Conservation (phyloP, 2,113 vertebrate species). For the Takifugu flavidus region DNA sequence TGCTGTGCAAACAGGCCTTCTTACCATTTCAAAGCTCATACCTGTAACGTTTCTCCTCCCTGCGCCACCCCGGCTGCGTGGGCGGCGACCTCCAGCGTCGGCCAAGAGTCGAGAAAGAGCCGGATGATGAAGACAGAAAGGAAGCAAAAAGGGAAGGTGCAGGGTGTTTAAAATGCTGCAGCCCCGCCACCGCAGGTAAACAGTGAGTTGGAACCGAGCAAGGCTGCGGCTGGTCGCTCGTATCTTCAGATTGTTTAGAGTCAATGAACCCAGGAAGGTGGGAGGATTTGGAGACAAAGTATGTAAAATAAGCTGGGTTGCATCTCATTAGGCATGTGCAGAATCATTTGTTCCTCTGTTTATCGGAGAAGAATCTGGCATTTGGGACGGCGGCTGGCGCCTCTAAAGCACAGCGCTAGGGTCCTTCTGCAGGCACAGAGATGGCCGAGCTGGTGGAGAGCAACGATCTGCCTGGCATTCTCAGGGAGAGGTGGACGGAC, state of each 20-base stretch:
- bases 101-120: background rate
- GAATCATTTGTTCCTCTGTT: slow-evolving; percentile 42
- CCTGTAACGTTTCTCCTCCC: slow-evolving; percentile 27
- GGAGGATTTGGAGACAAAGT: slow-evolving; percentile 21
- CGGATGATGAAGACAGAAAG: background rate
- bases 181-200: slow-evolving; percentile 6
- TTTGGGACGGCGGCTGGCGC: slow-evolving; percentile 41
- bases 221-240: slow-evolving; percentile 3
- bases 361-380: slow-evolving; percentile 46
- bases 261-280: slow-evolving; percentile 18
- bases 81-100: background rate
- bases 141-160: background rate
- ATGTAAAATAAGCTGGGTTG: slow-evolving; percentile 20
- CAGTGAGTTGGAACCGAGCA: slow-evolving; percentile 16
- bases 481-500: slow-evolving; percentile 31
- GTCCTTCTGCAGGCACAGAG: background rate
- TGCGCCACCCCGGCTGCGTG: slow-evolving; percentile 28
- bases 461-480: slow-evolving; percentile 57
- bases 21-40: slow-evolving; percentile 72
- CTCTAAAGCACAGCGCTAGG: slow-evolving; percentile 38
- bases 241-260: slow-evolving; percentile 11
- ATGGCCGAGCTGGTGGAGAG: slow-evolving; percentile 47
- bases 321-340: slow-evolving; percentile 31
- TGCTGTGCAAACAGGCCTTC: slow-evolving; percentile 62
- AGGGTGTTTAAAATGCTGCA: slow-evolving; percentile 3